phyloP scores from a whole-genome alignment of 2,797 vertebrate species.

The Euthynnus affinis region DNA sequence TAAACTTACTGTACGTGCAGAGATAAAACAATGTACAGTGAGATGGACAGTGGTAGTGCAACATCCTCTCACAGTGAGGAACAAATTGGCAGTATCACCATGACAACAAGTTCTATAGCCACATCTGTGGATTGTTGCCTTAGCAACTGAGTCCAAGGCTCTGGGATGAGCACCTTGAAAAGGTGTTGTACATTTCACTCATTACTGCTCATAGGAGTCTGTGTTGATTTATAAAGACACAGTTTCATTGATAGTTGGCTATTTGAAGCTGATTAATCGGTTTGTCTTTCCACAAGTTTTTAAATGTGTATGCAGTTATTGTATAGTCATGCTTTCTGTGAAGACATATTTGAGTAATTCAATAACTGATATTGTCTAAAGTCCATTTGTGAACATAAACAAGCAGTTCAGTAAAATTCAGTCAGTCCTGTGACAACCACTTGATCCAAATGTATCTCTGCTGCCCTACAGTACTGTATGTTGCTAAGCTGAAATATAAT shows the following conservation, averaged over 20 bases:
- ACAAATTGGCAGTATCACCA: constrained; percentile 56
- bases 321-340: not conserved
- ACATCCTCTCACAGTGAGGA: constrained; percentile 33
- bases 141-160: constrained; percentile 66
- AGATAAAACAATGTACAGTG: constrained; percentile 9
- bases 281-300: not conserved
- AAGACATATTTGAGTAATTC: not conserved
- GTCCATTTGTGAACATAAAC: not conserved
- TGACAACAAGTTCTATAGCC: constrained; percentile 68
- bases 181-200: constrained; percentile 38
- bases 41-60: constrained; percentile 22
- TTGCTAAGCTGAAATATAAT: not conserved
- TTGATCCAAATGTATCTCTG: not conserved
- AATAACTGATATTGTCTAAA: not conserved
- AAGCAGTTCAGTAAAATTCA: not conserved
- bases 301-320: not conserved
- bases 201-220: not conserved
- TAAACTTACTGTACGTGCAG: not conserved
- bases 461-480: not conserved
- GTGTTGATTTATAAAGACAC: not conserved
- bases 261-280: not conserved
- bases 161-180: constrained; percentile 59
- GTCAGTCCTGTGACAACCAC: not conserved
- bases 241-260: not conserved
- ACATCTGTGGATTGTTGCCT: constrained; percentile 66